Evolutionary conservation across 23 tunicate species (phyloP).

Genomic region (Phallusia fumigata): DNA sequence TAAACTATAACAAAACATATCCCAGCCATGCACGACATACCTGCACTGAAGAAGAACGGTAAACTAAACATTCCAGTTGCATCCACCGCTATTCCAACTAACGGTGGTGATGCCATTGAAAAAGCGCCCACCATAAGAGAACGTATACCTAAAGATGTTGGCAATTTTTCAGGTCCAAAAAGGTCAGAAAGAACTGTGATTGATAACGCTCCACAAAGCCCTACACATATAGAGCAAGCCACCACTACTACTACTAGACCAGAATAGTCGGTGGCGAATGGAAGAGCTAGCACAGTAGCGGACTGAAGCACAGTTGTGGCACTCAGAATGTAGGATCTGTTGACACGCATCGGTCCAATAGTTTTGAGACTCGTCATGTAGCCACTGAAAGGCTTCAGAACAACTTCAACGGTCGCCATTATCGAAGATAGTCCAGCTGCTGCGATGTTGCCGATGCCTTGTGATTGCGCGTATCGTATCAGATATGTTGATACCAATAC

Average conservation of each 20-base stretch:
- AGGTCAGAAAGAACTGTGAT: slow-evolving; percentile 57
- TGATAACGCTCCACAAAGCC: slow-evolving; percentile 45
- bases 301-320: slow-evolving; percentile 13
- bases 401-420: slow-evolving; percentile 26
- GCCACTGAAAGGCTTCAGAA: slow-evolving; percentile 33
- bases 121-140: slow-evolving; percentile 38
- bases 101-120: slow-evolving; percentile 45
- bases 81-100: slow-evolving; percentile 43
- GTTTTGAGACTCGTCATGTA: slow-evolving; percentile 28
- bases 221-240: slow-evolving; percentile 49
- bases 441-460: slow-evolving; percentile 30
- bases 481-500: slow-evolving; percentile 26
- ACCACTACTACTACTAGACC: slow-evolving; percentile 28
- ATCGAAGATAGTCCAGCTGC: slow-evolving; percentile 51
- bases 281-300: neutral
- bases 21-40: slow-evolving; percentile 24
- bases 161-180: slow-evolving; percentile 50
- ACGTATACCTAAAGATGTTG: slow-evolving; percentile 51
- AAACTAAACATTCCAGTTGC: slow-evolving; percentile 34
- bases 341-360: slow-evolving; percentile 27
- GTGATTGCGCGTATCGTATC: slow-evolving; percentile 39
- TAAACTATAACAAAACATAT: slow-evolving; percentile 16
- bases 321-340: slow-evolving; percentile 16
- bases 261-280: slow-evolving; percentile 14
- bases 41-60: slow-evolving; percentile 45